Conservation (phyloP, 2,888 invertebrate species). For the Bruchidius siliquastri region DNA sequence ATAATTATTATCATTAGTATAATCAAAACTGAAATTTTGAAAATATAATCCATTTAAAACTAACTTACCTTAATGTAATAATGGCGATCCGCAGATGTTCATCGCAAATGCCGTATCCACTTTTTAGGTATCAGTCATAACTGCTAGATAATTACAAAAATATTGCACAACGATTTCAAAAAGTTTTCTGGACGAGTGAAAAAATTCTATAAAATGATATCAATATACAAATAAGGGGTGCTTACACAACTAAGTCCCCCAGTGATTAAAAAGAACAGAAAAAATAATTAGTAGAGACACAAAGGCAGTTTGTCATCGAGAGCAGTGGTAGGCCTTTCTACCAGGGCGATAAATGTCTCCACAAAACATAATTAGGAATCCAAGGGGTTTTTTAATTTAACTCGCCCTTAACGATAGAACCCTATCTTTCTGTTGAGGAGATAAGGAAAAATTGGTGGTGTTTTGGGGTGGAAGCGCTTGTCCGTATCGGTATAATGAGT, state of each 20-base stretch:
- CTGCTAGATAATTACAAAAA: no score
- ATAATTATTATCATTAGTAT: no score
- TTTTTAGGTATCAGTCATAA: no score
- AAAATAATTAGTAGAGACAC: not conserved
- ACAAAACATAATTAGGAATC: conserved; percentile 36
- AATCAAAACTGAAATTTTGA: no score
- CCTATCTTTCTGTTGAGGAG: not conserved
- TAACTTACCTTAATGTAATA: no score
- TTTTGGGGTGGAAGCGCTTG: not conserved
- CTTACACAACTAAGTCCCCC: not conserved
- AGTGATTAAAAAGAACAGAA: not conserved
- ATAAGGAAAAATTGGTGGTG: not conserved
- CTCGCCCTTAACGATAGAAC: conserved; percentile 20
- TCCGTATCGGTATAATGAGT: not conserved
- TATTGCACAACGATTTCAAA: no score
- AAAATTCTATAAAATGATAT: not conserved
- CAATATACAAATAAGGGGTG: not conserved
- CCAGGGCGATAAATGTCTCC: conserved; percentile 30
- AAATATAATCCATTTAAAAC: no score
- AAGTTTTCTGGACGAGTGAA: no score
- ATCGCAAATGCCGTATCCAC: no score
- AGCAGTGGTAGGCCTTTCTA: not conserved
- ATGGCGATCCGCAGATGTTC: no score
- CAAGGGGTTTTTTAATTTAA: conserved; percentile 30
- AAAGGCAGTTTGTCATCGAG: not conserved